Base-by-base conservation (phyloP, 64 coral and sea anemone species). In the Pocillopora damicornis region DNA sequence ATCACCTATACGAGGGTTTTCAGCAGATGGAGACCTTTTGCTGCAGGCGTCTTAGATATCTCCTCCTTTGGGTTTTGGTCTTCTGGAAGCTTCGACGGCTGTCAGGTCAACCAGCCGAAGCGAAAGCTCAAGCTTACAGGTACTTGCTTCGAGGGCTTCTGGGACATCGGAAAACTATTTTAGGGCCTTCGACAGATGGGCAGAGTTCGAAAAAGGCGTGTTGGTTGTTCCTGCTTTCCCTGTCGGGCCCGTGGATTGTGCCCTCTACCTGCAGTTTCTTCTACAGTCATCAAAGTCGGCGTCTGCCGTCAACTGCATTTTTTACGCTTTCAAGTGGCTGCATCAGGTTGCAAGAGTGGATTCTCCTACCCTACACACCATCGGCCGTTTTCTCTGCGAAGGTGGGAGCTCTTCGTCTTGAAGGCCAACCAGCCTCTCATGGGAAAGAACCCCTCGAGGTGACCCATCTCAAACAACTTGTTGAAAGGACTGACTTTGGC, bases 401-500 rank as follows among this genome's bases (percentile, higher is more conserved):
- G 58, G 77, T 81, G 14, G 86, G 77, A 7, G 91, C 68, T 36
- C 22, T 88, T 26, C 64, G 78, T 62, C 25, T 63, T 51, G 64
- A 58, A 20, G 60, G 16, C 22, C 76, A 35, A 23, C 59, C 86
- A 0, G 16, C 15, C 58, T 35, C 11, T 7, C 76, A 91, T 18
- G 66, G 89, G 12, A 91, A 87, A 56, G 90, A 91, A 45, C 83
- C 83, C 12, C 76, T 87, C 1, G 76, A 90, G 20, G 30, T 36
- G 15, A 1, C 22, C 0, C 83, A 80, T 38, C 75, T 74, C 10
- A 20, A 60, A 58, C 18, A 23, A n/a, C 60, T 91, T 35, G 75
- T 75, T 22, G 73, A 15, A 60, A 58, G n/a, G 36, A 73, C 83
- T 66, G 36, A 91, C 37, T 37, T 86, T 59, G 23, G 35, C 20